Base-by-base conservation (phyloP, 2,888 invertebrate species). In the Heteropelma amictum region DNA sequence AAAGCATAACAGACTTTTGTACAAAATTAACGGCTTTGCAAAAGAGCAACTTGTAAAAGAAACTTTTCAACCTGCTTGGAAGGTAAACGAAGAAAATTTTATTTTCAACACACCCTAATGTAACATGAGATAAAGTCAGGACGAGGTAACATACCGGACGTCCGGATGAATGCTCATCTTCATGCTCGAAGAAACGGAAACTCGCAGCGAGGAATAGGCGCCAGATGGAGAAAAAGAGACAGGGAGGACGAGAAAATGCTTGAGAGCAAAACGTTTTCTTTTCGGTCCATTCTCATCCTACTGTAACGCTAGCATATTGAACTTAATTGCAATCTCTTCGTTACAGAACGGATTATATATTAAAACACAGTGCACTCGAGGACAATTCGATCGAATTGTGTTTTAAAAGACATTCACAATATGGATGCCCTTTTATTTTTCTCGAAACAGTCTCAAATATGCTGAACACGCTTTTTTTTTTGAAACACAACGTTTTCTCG, bases 271-370 rank as follows among this genome's bases (percentile, higher is more conserved):
- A n/a, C n/a, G n/a, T n/a, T n/a, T n/a, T n/a, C n/a, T 42, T 54
- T 19, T 35, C 35, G 47, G 12, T n/a, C 14, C 26, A 35, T 35
- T 61, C 65, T 49, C 56, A 63, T 54, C 26, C 21, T 14, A 40
- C 56, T 54, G 30, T 42, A 23, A 19, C 21, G 14, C 21, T 19
- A 35, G 56, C 33, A 56, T 49, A 68, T 68, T 68, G 56, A 63
- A 73, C 40, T 68, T 67, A 73, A 73, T 73, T 73, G 73, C 68
- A 68, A 56, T 51, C 67, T 47, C 35, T 49, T 56, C 33, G 17
- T 0, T 30, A 17, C 3, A 30, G n/a, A n/a, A n/a, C n/a, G n/a
- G 8, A 51, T 30, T 51, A 17, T 8, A 19, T 14, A 26, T 23
- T n/a, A 10, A 47, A 21, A 10, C 12, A 47, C 1, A n/a, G n/a